Evolutionary conservation across 2,113 vertebrate species (phyloP), one percentile per base, ranked within the genome.

Genomic region (Hippocampus comes): DNA sequence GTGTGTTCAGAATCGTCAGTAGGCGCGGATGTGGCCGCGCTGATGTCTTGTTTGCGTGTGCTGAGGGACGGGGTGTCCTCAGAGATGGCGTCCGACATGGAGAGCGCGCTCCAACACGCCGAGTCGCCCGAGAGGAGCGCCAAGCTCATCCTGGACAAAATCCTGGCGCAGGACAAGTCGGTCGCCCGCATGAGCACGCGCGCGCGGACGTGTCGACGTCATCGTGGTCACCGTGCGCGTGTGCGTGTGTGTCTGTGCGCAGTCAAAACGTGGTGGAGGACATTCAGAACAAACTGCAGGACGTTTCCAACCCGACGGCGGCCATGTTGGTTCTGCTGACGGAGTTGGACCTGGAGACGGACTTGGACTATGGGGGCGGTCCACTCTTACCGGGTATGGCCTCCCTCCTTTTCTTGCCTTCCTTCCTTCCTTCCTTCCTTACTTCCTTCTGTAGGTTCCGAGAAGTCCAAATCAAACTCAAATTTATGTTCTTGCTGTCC

Each of bases 301-400:
- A 97, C 75, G 87, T 98, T 43, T 86, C 92, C 6, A 98, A 95
- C 86, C 96, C 95, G 0, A 63, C 87, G 70, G 91, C 91, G 0
- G 94, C 95, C 73, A 96, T 98, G 53, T 93, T 89, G 0, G 82
- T 92, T 21, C 91, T 98, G 49, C 89, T 97, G 73, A 90, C 94
- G 27, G 96, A 98, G 73, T 92, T 99, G 94, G 96, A 99, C 89
- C 95, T 98, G 0, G 97, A 98, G 89, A 93, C 92, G 0, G 96
- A 97, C 0, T 8, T 90, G 0, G 96, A 97, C 51, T 74, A 90
- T 21, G 92, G 93, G 21, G 90, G 74, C 41, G 94, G 95, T 71
- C 85, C 78, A 3, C 57, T 90, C 5, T 51, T 64, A 11, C 75
- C 89, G 75, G 93, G 95, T 95, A 80, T 9, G 51, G 30, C 23